A percentile compares a stretch with the other conserved stretches of the same genome.
Evolutionary conservation across 2,797 vertebrate species (phyloP).

Genomic region (Diplodus puntazzo): DNA sequence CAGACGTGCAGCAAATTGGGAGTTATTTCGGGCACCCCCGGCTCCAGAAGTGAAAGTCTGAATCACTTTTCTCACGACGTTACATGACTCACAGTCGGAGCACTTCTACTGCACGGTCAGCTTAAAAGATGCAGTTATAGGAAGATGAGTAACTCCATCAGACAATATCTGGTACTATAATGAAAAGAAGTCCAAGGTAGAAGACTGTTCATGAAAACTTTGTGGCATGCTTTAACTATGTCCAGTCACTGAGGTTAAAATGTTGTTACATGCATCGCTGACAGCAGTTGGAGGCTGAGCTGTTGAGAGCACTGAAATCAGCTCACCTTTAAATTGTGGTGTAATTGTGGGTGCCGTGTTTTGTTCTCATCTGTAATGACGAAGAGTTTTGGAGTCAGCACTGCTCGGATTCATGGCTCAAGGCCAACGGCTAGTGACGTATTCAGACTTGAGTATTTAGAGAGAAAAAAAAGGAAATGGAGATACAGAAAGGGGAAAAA

Average conservation of each 20-base stretch:
- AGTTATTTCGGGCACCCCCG: neutral
- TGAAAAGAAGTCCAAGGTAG: neutral
- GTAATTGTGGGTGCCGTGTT: neutral
- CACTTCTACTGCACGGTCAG: neutral
- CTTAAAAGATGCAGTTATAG: too few species aligned
- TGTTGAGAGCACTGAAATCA: neutral
- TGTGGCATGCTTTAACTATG: neutral
- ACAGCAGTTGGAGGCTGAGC: neutral
- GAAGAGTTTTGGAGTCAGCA: too few species aligned
- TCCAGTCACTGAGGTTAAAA: neutral
- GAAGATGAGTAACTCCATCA: neutral
- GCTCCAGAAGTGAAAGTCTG: neutral
- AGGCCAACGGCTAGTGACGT: neutral
- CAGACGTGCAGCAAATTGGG: neutral
- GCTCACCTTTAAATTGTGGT: neutral
- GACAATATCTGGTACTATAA: neutral
- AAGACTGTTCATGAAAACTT: neutral
- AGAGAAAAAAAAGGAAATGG: neutral
- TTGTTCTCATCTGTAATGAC: neutral
- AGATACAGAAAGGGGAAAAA: neutral
- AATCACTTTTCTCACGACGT: neutral
- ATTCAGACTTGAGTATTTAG: neutral
- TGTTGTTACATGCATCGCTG: neutral
- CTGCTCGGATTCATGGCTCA: neutral
- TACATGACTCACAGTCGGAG: neutral